phyloP scores from a whole-genome alignment of 1,140 invertebrate species.

The Pseudomyrmex cubaensis region DNA sequence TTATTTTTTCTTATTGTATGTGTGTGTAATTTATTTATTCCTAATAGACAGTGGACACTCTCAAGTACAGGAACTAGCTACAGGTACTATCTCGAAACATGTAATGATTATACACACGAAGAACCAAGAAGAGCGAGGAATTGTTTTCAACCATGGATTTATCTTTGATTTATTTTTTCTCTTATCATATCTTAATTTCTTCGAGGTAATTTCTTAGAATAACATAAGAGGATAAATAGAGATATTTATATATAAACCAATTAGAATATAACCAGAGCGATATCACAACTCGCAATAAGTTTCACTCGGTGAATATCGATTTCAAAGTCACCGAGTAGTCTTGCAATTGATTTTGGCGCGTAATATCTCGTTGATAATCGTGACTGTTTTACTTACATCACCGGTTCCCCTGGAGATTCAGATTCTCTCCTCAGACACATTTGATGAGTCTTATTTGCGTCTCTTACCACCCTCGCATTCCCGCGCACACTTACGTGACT shows the following conservation, averaged over 20 bases:
- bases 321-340: neutral
- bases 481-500: neutral
- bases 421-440: neutral
- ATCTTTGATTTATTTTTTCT: too few species aligned
- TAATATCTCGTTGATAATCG: neutral
- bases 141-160: too few species aligned
- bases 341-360: neutral
- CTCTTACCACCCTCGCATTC: too few species aligned
- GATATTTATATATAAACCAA: neutral
- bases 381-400: neutral
- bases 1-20: too few species aligned
- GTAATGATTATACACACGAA: too few species aligned
- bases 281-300: neutral
- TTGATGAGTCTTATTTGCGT: constrained; percentile 2
- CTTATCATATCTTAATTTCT: too few species aligned
- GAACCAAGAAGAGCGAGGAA: too few species aligned
- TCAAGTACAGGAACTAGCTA: too few species aligned
- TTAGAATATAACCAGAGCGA: neutral
- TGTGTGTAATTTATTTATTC: too few species aligned
- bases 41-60: too few species aligned
- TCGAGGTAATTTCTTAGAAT: too few species aligned
- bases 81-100: too few species aligned
- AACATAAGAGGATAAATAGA: neutral
- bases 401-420: neutral
- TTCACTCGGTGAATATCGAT: neutral